Evolutionary conservation across 2,113 vertebrate species (phyloP).

Genomic region (Haplotaxodon microlepis): DNA sequence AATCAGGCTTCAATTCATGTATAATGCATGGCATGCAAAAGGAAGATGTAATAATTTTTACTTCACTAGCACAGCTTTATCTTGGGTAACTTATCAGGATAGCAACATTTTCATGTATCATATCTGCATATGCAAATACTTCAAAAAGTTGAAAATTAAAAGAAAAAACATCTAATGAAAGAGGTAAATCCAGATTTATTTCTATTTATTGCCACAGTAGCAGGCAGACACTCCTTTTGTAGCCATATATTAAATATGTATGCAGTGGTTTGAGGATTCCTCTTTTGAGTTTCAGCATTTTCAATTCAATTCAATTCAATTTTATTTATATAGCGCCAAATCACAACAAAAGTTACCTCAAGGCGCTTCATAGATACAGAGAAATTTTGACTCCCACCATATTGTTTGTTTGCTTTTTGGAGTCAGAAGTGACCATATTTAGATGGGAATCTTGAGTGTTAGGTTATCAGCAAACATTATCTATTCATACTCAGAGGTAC

Average conservation of each 20-base stretch:
- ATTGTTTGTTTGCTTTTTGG: background rate
- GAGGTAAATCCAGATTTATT: background rate
- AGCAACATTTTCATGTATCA: background rate
- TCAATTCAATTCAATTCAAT: no score
- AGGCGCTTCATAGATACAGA: no score
- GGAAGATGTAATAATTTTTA: background rate
- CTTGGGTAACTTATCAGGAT: background rate
- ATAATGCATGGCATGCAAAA: background rate
- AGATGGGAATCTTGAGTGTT: background rate
- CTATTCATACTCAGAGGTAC: background rate
- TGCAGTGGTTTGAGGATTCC: background rate
- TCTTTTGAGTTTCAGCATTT: background rate
- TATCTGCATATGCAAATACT: background rate
- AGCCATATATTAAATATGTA: background rate
- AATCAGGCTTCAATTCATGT: background rate
- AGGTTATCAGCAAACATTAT: background rate
- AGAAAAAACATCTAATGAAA: background rate
- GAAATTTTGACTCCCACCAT: background rate
- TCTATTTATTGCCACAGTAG: fast-evolving
- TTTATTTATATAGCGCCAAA: no score
- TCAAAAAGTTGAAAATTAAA: background rate
- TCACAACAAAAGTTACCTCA: no score
- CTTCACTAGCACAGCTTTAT: background rate
- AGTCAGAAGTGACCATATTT: background rate
- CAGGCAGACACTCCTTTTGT: background rate